These are phyloP conservation scores for Typhlichthys eigenmanni DNA, from an alignment of 2,797 vertebrate species.

Conservation along the genomic window DNA sequence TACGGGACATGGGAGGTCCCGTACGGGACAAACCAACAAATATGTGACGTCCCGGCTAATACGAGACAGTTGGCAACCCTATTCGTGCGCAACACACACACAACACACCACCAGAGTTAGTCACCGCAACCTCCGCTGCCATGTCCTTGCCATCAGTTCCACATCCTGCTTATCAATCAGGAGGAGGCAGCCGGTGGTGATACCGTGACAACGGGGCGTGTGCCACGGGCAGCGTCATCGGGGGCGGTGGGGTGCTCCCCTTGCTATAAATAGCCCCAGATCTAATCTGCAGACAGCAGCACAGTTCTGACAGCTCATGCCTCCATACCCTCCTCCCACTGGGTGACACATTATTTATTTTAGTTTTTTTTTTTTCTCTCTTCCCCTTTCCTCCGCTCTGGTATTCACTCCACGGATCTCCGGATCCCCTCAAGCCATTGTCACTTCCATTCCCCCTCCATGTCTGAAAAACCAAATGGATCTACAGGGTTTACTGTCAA, in stretches of 20 bases:
- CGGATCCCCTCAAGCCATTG: constrained; percentile 77
- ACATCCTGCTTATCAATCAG: constrained; percentile 30
- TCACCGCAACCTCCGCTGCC: constrained; percentile 10
- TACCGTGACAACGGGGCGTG: constrained; percentile 32
- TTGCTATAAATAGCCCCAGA: constrained; percentile 78
- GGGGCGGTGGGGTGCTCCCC: constrained; percentile 49
- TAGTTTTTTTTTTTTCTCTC: constrained; percentile 42
- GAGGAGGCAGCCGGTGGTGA: constrained; percentile 59
- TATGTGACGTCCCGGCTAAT: no score
- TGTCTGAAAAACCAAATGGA: constrained; percentile 78
- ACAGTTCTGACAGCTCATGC: constrained; percentile 79
- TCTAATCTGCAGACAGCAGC: constrained; percentile 81
- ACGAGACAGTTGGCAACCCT: no score
- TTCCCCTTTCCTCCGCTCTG: constrained; percentile 64
- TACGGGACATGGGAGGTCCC: no score
- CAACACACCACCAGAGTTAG: constrained; percentile 38
- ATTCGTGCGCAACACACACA: constrained; percentile 9
- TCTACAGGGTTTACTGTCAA: constrained; percentile 78
- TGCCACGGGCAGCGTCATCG: constrained; percentile 54
- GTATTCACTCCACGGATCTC: constrained; percentile 75
- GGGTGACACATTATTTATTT: constrained; percentile 80
- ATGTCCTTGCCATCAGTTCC: constrained; percentile 34
- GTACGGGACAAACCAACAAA: no score
- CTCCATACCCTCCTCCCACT: constrained; percentile 72
- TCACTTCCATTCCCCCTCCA: constrained; percentile 80